Evolutionary conservation across 1,140 invertebrate species (phyloP), one percentile per base, ranked within the genome.

Genomic region (Drosophila neocordata): DNA sequence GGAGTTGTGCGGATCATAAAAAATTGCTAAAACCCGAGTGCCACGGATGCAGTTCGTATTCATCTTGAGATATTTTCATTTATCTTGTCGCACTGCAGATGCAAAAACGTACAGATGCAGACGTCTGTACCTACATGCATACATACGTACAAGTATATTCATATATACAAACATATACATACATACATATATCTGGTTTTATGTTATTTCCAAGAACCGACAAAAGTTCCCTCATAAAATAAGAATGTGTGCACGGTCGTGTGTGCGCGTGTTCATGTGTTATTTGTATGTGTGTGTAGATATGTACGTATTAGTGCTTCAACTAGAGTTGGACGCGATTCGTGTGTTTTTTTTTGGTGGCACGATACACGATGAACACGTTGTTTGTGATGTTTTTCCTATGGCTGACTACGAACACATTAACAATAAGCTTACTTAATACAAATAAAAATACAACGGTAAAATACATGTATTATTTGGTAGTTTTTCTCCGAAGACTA

Each of bases 161-260:
- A 27, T 13, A 27, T 13, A 58, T 20, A 51, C 22, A 56, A 20
- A 53, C 15, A 35, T 34, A 52, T 53, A 38, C n/a, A 22, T 20
- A n/a, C 53, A 31, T 22, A 6, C 15, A 41, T 58, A 59, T 73
- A 65, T 83, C 70, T 79, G 72, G 80, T 79, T 84, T 79, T 75
- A 71, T 79, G 65, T 75, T 74, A 51, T 76, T 83, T 84, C 80
- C 76, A 51, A 84, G 79, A 83, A 82, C 35, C 34, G 58, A 79
- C 67, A 65, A 69, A 76, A 79, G 61, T 75, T 79, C 62, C 65
- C 55, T 83, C 59, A 74, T 84, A 84, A 73, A 84, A 83, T 76
- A 84, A 65, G 61, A 75, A 65, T 58, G 58, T 71, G 69, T 13
- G 51, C 34, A 72, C 11, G 62, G 13, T 12, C 41, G 34, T 63